Evolutionary conservation across 92 coral and sea anemone species (phyloP).

Genomic region (Umimayanthus kanabou): DNA sequence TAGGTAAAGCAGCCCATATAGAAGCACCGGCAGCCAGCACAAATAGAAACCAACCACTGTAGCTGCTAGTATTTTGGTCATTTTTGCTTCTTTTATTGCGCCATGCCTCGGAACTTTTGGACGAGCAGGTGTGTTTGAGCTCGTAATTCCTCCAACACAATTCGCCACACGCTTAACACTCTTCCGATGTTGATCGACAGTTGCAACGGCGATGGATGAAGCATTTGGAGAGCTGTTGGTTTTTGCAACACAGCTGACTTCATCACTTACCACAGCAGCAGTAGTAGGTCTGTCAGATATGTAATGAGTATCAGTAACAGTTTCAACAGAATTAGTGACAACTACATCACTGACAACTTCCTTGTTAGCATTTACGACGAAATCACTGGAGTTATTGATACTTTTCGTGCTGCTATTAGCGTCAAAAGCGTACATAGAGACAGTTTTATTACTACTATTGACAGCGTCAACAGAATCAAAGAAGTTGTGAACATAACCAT

Average conservation of each 20-base stretch:
- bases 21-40: slow-evolving; percentile 15
- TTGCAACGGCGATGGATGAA: neutral
- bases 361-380: neutral
- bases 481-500: neutral
- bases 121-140: neutral
- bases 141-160: neutral
- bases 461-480: neutral
- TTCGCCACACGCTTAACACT: neutral
- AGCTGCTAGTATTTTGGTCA: slow-evolving; percentile 23
- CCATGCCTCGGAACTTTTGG: neutral
- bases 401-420: neutral
- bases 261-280: neutral
- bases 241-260: neutral
- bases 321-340: neutral
- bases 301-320: neutral
- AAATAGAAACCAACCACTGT: slow-evolving; percentile 24
- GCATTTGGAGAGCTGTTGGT: neutral
- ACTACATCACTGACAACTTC: neutral
- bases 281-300: neutral
- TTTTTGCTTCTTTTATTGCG: neutral
- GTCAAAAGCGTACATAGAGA: neutral
- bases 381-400: neutral
- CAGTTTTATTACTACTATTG: neutral
- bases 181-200: neutral
- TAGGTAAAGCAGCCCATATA: slow-evolving; percentile 8